Percentiles rank a stretch among this genome's conserved stretches.
Evolutionary conservation across 2,888 invertebrate species (phyloP).

Genomic region (Melanostoma mellinum): DNA sequence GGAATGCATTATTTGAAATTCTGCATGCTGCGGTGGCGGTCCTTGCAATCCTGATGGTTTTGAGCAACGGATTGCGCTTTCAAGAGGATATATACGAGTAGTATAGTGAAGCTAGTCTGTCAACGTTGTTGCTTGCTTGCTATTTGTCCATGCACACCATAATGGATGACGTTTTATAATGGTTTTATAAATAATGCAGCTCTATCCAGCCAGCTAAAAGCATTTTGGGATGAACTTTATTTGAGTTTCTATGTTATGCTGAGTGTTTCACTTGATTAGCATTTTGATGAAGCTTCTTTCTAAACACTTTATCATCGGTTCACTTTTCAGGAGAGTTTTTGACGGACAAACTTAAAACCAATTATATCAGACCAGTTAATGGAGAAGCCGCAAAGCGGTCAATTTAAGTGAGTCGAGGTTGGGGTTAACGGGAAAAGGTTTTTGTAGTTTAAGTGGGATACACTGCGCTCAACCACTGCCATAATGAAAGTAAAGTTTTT

Average conservation of each 20-base stretch:
- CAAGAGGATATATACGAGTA: not conserved
- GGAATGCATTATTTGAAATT: constrained; percentile 35
- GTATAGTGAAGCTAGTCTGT: constrained; percentile 26
- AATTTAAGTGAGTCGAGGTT: no score
- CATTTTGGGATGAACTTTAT: constrained; percentile 5
- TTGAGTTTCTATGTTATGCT: not conserved
- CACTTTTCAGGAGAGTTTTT: no score
- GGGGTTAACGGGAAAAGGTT: no score
- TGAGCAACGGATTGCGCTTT: constrained; percentile 7
- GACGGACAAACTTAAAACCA: no score
- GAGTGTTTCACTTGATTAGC: not conserved
- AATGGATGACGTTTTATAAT: constrained; percentile 23
- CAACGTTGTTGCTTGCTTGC: not conserved
- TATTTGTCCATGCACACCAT: not conserved
- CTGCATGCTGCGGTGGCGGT: constrained; percentile 35
- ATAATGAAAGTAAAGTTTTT: no score
- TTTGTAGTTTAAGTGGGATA: no score
- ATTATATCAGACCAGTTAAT: no score
- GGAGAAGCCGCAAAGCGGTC: no score
- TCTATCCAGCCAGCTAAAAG: constrained; percentile 23
- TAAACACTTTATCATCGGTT: no score
- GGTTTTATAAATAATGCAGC: constrained; percentile 31
- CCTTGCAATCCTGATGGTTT: constrained; percentile 20
- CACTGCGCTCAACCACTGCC: no score
- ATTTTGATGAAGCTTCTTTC: not conserved